Conservation (phyloP, 23 tunicate genomes). For the Trididemnum nubilum region DNA sequence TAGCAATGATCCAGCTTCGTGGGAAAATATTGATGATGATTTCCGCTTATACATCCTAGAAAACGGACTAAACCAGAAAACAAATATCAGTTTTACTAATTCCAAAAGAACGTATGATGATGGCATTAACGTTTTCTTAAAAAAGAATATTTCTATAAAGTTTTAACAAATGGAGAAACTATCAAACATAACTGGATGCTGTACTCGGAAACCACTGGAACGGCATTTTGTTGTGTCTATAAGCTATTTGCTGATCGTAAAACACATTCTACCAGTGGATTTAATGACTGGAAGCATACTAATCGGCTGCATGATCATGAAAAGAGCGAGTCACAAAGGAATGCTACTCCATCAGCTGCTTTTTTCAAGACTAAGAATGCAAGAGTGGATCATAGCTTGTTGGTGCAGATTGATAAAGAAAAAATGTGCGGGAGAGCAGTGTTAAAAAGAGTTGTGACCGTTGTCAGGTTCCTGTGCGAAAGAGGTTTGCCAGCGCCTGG, state of each 20-base stretch:
- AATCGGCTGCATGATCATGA: slow-evolving; percentile 29
- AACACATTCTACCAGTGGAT: slow-evolving; percentile 26
- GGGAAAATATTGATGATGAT: slow-evolving; percentile 28
- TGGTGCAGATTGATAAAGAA: slow-evolving; percentile 36
- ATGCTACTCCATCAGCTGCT: slow-evolving; percentile 6
- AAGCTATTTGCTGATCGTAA: slow-evolving; percentile 16
- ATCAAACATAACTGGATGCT: slow-evolving; percentile 22
- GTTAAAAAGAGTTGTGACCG: slow-evolving; percentile 28
- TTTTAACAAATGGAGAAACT: slow-evolving; percentile 27
- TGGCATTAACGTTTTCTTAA: slow-evolving; percentile 7
- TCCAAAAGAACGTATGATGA: slow-evolving; percentile 16
- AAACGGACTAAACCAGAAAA: slow-evolving; percentile 21
- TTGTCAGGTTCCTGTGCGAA: slow-evolving; percentile 32
- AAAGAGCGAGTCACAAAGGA: slow-evolving; percentile 21
- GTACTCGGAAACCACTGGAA: slow-evolving; percentile 29
- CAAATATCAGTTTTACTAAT: slow-evolving; percentile 28
- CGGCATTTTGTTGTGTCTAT: slow-evolving; percentile 2
- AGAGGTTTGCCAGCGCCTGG: slow-evolving; percentile 1
- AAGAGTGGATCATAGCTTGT: slow-evolving; percentile 23
- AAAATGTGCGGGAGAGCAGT: slow-evolving; percentile 27
- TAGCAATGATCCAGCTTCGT: slow-evolving; percentile 35
- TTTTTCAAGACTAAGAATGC: slow-evolving; percentile 29
- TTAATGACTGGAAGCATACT: slow-evolving; percentile 22
- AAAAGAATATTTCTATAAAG: slow-evolving; percentile 24
- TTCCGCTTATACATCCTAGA: slow-evolving; percentile 20